phyloP scores from a whole-genome alignment of 35 echinoderm and acorn worm genomes.

The Ophioderma brevispina region DNA sequence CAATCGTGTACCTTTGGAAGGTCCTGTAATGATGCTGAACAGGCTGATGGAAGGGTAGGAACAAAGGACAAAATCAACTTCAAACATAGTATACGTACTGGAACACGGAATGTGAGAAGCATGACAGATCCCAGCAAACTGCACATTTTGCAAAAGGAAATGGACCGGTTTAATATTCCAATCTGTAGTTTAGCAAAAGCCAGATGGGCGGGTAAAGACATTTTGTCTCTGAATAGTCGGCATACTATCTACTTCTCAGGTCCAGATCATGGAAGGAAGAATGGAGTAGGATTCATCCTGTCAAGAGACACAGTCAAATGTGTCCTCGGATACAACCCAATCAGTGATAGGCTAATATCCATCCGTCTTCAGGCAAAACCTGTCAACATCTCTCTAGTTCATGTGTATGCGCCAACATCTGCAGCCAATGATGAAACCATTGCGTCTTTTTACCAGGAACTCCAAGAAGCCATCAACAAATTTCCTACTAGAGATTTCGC shows the following conservation, averaged over 20 bases:
- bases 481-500: background rate
- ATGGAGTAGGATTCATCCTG: background rate
- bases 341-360: background rate
- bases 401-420: background rate
- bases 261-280: background rate
- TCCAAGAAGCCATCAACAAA: background rate
- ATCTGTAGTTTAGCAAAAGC: background rate
- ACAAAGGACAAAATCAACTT: conserved; percentile 16
- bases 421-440: background rate
- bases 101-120: conserved; percentile 5
- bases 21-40: background rate
- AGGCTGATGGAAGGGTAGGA: background rate
- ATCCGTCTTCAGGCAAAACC: conserved; percentile 7
- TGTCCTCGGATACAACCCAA: background rate
- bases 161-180: background rate
- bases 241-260: background rate
- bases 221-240: background rate
- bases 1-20: background rate
- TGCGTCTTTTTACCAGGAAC: background rate
- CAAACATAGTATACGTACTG: conserved; percentile 8
- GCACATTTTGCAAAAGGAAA: background rate
- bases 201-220: background rate
- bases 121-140: conserved; percentile 19
- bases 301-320: background rate
- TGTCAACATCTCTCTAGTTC: background rate